Conservation (phyloP, 1,140 invertebrate species). For the Drosophila erecta region DNA sequence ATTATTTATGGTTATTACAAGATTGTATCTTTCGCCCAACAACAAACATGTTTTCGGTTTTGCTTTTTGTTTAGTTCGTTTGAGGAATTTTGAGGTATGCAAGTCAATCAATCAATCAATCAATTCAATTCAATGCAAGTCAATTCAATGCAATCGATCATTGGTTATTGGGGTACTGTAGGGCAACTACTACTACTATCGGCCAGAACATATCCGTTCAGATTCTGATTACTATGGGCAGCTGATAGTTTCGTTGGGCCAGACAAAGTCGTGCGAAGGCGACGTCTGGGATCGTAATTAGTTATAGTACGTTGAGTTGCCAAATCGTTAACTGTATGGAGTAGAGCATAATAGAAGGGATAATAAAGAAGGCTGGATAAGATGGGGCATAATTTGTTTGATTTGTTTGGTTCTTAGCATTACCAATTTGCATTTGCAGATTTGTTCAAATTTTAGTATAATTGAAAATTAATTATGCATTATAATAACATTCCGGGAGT, state of each 20-base stretch:
- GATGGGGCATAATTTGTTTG: slow-evolving; percentile 21
- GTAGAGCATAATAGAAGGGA: slow-evolving; percentile 82
- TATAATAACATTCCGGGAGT: slow-evolving; percentile 66
- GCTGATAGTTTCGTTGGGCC: slow-evolving; percentile 68
- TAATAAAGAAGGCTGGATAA: slow-evolving; percentile 69
- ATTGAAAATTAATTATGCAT: slow-evolving; percentile 76
- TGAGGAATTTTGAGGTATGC: slow-evolving; percentile 45
- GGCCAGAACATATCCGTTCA: slow-evolving; percentile 78
- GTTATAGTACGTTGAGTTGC: slow-evolving; percentile 80
- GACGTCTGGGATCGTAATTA: slow-evolving; percentile 83
- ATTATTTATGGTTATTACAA: slow-evolving; percentile 58
- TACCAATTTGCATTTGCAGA: slow-evolving; percentile 49
- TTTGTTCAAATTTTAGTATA: slow-evolving; percentile 59
- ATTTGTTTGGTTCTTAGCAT: slow-evolving; percentile 44
- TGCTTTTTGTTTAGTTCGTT: slow-evolving; percentile 19
- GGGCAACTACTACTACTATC: slow-evolving; percentile 79
- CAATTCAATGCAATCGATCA: slow-evolving; percentile 46
- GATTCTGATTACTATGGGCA: slow-evolving; percentile 58
- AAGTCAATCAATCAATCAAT: slow-evolving; percentile 43
- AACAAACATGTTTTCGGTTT: slow-evolving; percentile 60
- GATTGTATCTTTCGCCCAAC: slow-evolving; percentile 52
- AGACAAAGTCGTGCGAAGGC: slow-evolving; percentile 78
- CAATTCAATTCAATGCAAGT: slow-evolving; percentile 22
- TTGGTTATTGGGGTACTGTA: slow-evolving; percentile 59
- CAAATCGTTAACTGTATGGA: slow-evolving; percentile 83